phyloP scores from a whole-genome alignment of 2,113 vertebrate species.

The Perca schrenkii region DNA sequence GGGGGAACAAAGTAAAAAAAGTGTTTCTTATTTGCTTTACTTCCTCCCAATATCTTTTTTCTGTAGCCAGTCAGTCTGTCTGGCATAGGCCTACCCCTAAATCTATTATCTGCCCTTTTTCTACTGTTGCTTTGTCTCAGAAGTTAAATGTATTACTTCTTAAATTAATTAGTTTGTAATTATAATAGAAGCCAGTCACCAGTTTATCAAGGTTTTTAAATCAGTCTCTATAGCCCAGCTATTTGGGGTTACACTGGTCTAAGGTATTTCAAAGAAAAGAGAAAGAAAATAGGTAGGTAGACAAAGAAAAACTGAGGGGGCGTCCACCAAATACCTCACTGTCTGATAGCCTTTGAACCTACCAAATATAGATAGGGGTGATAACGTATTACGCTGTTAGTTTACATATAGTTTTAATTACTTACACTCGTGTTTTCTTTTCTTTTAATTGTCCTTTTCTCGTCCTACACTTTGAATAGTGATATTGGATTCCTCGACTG shows the following conservation, averaged over 20 bases:
- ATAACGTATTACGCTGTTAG: fast-evolving
- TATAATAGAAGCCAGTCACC: neutral
- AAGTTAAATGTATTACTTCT: neutral
- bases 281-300: slow-evolving; percentile 59
- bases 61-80: neutral
- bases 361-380: slow-evolving; percentile 42
- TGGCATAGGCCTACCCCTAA: too few species aligned
- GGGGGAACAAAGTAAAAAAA: neutral
- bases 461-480: fast-evolving
- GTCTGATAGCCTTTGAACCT: slow-evolving; percentile 47
- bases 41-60: neutral
- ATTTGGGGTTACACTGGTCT: neutral
- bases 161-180: neutral
- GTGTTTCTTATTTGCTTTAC: neutral
- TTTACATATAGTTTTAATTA: neutral
- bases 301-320: slow-evolving; percentile 73
- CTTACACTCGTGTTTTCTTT: fast-evolving
- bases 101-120: neutral
- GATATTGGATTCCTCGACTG: fast-evolving
- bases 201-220: neutral
- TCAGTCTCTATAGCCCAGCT: neutral
- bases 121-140: neutral
- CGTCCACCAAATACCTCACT: slow-evolving; percentile 66
- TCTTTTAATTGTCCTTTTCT: fast-evolving
- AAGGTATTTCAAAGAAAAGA: slow-evolving; percentile 33